A percentile compares a stretch with the other conserved stretches of the same genome.
These are phyloP conservation scores for Aegithalos caudatus DNA, from an alignment of 2,113 vertebrate species.

Conservation along the genomic window DNA sequence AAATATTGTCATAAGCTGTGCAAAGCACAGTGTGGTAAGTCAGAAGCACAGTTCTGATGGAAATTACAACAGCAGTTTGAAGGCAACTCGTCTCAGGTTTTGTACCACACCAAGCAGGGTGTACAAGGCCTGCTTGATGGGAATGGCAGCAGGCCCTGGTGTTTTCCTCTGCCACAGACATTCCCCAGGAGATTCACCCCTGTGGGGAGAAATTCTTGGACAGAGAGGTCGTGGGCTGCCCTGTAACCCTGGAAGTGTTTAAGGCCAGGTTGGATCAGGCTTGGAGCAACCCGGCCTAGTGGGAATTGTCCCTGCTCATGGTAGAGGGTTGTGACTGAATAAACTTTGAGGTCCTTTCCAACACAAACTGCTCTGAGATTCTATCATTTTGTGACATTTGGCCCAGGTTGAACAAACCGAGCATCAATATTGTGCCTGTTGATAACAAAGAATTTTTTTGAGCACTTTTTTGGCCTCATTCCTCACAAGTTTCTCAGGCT, in stretches of 20 bases:
- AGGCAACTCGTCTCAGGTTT: not conserved
- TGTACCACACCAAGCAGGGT: not conserved
- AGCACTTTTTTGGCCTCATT: not conserved
- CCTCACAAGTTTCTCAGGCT: not conserved
- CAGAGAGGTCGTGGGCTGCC: not conserved
- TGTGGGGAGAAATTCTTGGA: not conserved
- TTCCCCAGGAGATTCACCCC: not conserved
- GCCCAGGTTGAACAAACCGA: not conserved
- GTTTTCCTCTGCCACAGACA: not conserved
- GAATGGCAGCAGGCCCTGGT: not conserved
- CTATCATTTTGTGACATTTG: not conserved
- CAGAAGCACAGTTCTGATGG: not conserved
- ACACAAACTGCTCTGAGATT: not conserved
- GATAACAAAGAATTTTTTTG: not conserved
- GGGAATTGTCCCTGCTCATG: not conserved
- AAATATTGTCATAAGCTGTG: slow-evolving; percentile 52
- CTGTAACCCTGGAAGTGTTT: not conserved
- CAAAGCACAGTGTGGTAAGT: not conserved
- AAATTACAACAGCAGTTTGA: not conserved
- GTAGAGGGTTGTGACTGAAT: not conserved
- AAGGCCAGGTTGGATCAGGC: not conserved
- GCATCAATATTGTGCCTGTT: not conserved
- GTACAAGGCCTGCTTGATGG: not conserved
- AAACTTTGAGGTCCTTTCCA: not conserved
- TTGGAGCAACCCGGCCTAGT: not conserved